Base-by-base conservation (phyloP, 1,140 invertebrate genomes). In the Mya arenaria region DNA sequence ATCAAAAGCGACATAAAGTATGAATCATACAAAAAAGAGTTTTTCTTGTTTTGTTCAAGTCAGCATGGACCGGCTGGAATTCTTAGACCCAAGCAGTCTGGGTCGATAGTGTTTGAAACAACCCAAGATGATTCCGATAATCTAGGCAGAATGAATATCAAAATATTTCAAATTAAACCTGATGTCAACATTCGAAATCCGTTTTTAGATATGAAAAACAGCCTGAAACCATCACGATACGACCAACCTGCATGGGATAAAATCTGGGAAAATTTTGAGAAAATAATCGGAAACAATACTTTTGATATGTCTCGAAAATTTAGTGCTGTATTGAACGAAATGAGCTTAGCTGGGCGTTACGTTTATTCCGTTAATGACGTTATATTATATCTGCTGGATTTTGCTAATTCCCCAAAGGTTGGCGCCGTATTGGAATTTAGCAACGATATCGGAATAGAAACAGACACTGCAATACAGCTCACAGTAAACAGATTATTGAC, bases 241-340 rank as follows among this genome's bases (percentile, higher is more conserved):
- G n/a, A 39, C 15, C 13, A 32, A 74, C 10, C 32, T n/a, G n/a
- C 10, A 0, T 74, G 71, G 71, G 25, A 37, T n/a, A 15, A 17
- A 23, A 28, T 74, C 13, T 74, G 71, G 71, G 28, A 36, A 10
- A 74, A 74, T 41, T 74, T 74, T 41, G 62, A 39, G 15, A 5
- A 17, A 1, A 5, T 56, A 0, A 41, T 44, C 30, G 71, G 71
- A 58, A 60, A 74, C 10, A 60, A 10, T 5, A 58, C 71, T 5
- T 39, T 41, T 13, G 17, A 34, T 39, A 3, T 74, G 28, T 23
- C 19, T 4, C 58, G 28, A 4, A 74, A 74, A 39, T 13, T 74
- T 17, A 60, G 37, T 13, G 32, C 39, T 39, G 25, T 74, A 13
- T 25, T 37, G 8, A 74, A 60, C 52, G 52, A 60, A 39, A 60